These are phyloP conservation scores for Lydus trimaculatus DNA, from an alignment of 2,888 invertebrate genomes.

Conservation along the genomic window DNA sequence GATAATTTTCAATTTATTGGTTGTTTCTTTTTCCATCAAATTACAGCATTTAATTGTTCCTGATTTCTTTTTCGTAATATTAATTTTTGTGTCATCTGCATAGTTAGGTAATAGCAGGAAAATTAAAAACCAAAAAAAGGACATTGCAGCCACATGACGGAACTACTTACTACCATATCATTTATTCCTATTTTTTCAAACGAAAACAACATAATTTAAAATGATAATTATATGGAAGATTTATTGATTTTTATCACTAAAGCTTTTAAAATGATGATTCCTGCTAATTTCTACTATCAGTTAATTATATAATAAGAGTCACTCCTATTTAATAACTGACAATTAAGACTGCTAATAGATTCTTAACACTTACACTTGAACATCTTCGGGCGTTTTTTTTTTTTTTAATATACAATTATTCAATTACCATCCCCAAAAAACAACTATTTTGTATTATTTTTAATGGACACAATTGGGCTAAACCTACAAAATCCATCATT, in stretches of 20 bases:
- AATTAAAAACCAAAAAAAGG: not conserved
- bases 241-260: not conserved
- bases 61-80: slow-evolving; percentile 1
- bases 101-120: not conserved
- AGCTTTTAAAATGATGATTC: not conserved
- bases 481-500: no score
- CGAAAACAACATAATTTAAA: not conserved
- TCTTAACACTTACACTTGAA: no score
- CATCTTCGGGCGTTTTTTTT: no score
- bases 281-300: not conserved
- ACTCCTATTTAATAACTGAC: not conserved
- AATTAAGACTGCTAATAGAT: not conserved
- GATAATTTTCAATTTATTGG: not conserved
- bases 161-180: not conserved
- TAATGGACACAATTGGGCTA: no score
- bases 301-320: not conserved
- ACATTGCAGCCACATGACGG: not conserved
- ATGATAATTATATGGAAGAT: not conserved
- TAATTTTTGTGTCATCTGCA: not conserved
- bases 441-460: no score
- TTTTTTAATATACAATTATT: no score
- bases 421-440: no score
- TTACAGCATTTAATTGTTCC: not conserved
- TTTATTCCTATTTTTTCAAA: not conserved
- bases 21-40: no score